Evolutionary conservation across 2,797 vertebrate genomes (phyloP).

Genomic region (Menidia menidia): DNA sequence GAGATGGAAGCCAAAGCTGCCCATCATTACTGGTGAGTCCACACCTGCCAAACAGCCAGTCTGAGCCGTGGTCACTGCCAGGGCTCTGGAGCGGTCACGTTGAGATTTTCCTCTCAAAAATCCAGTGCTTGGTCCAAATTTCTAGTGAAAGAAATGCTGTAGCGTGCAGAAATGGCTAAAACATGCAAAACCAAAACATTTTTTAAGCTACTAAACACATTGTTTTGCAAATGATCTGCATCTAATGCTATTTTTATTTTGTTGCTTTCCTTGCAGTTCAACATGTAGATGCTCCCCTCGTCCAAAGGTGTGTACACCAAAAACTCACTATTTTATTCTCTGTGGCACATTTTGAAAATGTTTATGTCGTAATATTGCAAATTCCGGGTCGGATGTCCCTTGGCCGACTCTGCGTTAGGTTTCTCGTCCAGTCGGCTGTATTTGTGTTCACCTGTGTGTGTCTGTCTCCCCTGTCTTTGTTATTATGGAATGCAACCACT

Average conservation of each 20-base stretch:
- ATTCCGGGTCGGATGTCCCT: no score
- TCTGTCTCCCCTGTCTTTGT: background rate
- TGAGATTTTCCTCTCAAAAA: background rate
- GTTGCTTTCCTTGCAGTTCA: slow-evolving; percentile 77
- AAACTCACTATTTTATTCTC: background rate
- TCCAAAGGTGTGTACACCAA: slow-evolving; percentile 84
- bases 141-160: background rate
- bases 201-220: background rate
- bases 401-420: background rate
- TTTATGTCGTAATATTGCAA: no score
- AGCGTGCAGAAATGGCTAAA: no score
- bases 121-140: background rate
- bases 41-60: background rate
- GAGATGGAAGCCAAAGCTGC: slow-evolving; percentile 91
- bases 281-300: slow-evolving; percentile 78
- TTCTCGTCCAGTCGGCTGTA: no score
- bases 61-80: background rate
- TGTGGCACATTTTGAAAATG: background rate
- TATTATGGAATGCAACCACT: background rate
- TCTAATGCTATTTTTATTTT: slow-evolving; percentile 27
- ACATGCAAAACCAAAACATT: background rate
- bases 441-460: no score
- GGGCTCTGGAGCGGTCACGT: background rate
- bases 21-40: slow-evolving; percentile 83
- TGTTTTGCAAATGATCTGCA: background rate